Base-by-base conservation (phyloP, 2,113 vertebrate species). In the Maccullochella peelii region DNA sequence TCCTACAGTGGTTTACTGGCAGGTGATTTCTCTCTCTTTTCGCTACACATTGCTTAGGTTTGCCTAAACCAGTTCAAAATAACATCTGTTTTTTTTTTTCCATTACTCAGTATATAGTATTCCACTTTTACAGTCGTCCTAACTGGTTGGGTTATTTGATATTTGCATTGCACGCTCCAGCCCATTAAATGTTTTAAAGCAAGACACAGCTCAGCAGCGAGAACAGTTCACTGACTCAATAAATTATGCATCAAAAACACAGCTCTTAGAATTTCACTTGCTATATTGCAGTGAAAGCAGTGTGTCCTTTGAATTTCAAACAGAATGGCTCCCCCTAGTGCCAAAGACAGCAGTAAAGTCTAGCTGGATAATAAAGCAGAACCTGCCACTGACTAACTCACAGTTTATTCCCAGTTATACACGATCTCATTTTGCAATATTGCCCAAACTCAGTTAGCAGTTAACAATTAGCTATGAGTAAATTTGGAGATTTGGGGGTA, bases 251-350 rank as follows among this genome's bases (percentile, higher is more conserved):
- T 92, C 65, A 84, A 75, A 85, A 80, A 80, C 50, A 86, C 67
- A 87, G 82, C 79, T 71, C 71, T 76, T 42, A 20, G 82, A 79
- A 86, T 89, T 80, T 79, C 76, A 87, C 25, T 74, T 65, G 67
- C 68, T 77, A 14, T 73, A 8, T 42, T 86, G 86, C 73, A 83
- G 68, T 33, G 77, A 73, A 18, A 38, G 71, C 42, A 20, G 58
- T 0, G 16, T 30, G 62, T 38, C 47, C 54, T 82, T 80, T 63
- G 84, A 92, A 95, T 94, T 93, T 88, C 67, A 90, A 93, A 88
- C 93, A 88, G 90, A 92, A 91, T 91, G 87, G 93, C 95, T 91
- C 95, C 95, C 92, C 89, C 95, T 95, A 92, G 94, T 94, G 94
- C 25, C 73, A n/a, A 33, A 73, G 40, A 62, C 7, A 0, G 36